phyloP scores from a whole-genome alignment of 1,140 invertebrate genomes.

The Papilio glaucus region DNA sequence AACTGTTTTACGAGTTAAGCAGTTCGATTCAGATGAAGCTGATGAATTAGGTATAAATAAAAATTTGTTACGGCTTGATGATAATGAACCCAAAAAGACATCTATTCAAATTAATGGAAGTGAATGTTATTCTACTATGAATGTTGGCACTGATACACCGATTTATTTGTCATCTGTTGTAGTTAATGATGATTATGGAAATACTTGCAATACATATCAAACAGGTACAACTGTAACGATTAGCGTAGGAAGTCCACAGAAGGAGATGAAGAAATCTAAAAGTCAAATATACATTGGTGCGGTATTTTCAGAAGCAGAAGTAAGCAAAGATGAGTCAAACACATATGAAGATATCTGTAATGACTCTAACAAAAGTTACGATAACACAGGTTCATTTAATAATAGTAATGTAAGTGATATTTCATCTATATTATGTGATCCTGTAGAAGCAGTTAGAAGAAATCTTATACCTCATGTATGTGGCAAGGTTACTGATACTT shows the following conservation, averaged over 20 bases:
- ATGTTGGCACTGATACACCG: conserved; percentile 85
- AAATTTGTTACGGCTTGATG: conserved; percentile 50
- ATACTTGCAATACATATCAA: conserved; percentile 73
- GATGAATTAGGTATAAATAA: conserved; percentile 63
- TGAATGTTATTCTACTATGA: conserved; percentile 87
- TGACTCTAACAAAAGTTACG: conserved; percentile 51
- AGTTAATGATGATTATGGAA: conserved; percentile 83
- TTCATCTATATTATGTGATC: conserved; percentile 85
- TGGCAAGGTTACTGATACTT: conserved; percentile 80
- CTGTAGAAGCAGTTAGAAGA: conserved; percentile 87
- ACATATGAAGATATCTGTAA: conserved; percentile 76
- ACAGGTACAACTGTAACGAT: conserved; percentile 84
- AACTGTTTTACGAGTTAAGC: conserved; percentile 77
- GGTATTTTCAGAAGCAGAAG: conserved; percentile 57
- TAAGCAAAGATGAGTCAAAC: conserved; percentile 62
- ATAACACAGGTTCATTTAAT: conserved; percentile 43
- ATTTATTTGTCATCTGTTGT: conserved; percentile 88
- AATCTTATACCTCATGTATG: conserved; percentile 89
- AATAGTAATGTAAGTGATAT: conserved; percentile 70
- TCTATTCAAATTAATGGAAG: conserved; percentile 91
- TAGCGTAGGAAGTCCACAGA: conserved; percentile 77
- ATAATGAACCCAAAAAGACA: conserved; percentile 85
- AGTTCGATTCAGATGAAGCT: conserved; percentile 78
- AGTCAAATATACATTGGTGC: conserved; percentile 82
- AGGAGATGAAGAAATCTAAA: conserved; percentile 72